Evolutionary conservation across 2,113 vertebrate species (phyloP).

Genomic region (Thinocorus orbignyianus): DNA sequence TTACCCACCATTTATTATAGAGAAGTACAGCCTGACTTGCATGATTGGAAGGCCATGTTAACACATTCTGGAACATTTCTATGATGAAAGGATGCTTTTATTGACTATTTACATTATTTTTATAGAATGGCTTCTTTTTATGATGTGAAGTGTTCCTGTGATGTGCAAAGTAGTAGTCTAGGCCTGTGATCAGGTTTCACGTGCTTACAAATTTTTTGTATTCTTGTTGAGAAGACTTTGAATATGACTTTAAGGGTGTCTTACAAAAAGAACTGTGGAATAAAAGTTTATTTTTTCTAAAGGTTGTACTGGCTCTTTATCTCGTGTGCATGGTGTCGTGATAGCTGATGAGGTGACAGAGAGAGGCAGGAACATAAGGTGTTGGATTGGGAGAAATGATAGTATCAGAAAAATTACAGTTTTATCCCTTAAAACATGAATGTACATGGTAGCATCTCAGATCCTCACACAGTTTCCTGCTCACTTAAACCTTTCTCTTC

Average conservation of each 20-base stretch:
- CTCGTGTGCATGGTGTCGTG: rapidly evolving
- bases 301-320: background rate
- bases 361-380: background rate
- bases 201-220: background rate
- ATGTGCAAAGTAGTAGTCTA: background rate
- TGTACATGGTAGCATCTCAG: background rate
- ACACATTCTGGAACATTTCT: background rate
- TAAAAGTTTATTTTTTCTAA: background rate
- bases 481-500: background rate
- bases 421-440: background rate
- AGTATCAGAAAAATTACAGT: background rate
- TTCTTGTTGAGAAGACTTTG: background rate
- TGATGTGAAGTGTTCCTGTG: rapidly evolving
- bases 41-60: background rate
- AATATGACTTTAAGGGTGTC: background rate
- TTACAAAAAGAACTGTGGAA: background rate
- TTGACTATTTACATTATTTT: background rate
- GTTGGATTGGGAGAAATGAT: background rate
- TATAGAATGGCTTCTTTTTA: background rate
- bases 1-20: background rate
- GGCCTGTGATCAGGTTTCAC: background rate
- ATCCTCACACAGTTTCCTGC: background rate
- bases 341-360: background rate
- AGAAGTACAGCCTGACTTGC: background rate
- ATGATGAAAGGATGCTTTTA: background rate